These are phyloP conservation scores for Latrodectus hesperus DNA, from an alignment of 2,888 invertebrate genomes.

Conservation along the genomic window DNA sequence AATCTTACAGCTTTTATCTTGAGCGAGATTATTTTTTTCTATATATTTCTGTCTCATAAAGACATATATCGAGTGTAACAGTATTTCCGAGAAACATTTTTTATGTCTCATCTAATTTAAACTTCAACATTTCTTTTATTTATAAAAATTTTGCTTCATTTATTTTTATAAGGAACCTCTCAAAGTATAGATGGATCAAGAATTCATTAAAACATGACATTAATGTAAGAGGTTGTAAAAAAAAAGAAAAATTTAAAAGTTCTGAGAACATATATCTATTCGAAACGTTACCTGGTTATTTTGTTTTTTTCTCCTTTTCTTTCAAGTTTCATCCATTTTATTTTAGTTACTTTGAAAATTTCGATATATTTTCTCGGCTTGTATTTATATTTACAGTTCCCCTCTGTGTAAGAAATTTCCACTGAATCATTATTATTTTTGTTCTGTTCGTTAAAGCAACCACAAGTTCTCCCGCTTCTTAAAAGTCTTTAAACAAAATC, in stretches of 20 bases:
- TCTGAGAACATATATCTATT: slow-evolving; percentile 5
- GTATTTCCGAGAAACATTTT: slow-evolving; percentile 34
- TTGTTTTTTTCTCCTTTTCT: not conserved
- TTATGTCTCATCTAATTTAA: slow-evolving; percentile 50
- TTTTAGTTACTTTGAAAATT: not conserved
- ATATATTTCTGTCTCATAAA: not conserved
- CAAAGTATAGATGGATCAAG: slow-evolving; percentile 26
- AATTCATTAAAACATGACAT: slow-evolving; percentile 56
- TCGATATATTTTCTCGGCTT: not conserved
- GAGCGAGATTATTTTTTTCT: slow-evolving; percentile 21
- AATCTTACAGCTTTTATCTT: slow-evolving; percentile 45
- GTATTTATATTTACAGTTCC: not conserved
- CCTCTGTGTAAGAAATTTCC: not conserved
- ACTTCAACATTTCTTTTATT: slow-evolving; percentile 55
- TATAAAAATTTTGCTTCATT: slow-evolving; percentile 48
- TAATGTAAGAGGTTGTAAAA: slow-evolving; percentile 1
- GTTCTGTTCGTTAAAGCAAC: slow-evolving; percentile 16
- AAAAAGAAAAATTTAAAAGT: not conserved
- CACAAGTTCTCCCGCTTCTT: slow-evolving; percentile 3
- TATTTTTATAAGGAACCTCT: slow-evolving; percentile 31
- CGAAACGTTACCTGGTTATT: not conserved
- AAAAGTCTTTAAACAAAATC: slow-evolving; percentile 49
- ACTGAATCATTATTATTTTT: slow-evolving; percentile 22
- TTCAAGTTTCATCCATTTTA: not conserved
- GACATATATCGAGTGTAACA: slow-evolving; percentile 18